Conservation (phyloP, 2,797 vertebrate genomes). For the Myotis findleyi region DNA sequence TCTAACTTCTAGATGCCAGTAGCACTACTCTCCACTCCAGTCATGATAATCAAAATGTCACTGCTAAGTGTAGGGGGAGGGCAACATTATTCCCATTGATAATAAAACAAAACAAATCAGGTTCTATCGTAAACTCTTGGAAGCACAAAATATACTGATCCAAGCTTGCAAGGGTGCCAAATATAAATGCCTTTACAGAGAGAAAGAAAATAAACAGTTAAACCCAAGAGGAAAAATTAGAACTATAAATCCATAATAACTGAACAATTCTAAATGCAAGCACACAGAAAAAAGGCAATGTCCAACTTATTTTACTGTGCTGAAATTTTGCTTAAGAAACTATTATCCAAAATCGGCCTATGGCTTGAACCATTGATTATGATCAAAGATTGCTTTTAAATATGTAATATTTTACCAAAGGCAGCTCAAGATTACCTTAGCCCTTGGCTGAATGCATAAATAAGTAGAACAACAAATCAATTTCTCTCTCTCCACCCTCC, state of each 20-base stretch:
- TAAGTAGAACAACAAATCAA: neutral
- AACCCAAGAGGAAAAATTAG: conserved; percentile 32
- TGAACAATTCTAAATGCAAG: conserved; percentile 39
- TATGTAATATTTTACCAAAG: conserved; percentile 29
- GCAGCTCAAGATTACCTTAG: neutral
- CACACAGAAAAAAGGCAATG: conserved; percentile 21
- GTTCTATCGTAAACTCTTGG: conserved; percentile 13
- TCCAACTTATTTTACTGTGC: conserved; percentile 46
- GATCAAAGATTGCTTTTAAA: conserved; percentile 19
- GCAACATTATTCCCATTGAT: neutral
- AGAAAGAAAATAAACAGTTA: conserved; percentile 36
- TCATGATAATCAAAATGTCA: conserved; percentile 37
- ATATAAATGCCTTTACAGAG: neutral
- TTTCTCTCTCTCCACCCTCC: neutral
- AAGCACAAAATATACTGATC: conserved; percentile 22
- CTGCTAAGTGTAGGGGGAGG: neutral
- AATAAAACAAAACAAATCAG: conserved; percentile 21
- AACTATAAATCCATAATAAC: conserved; percentile 25
- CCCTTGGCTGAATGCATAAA: neutral
- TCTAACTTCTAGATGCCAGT: neutral
- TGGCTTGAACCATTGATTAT: neutral
- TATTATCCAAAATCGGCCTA: conserved; percentile 16
- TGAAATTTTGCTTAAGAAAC: conserved; percentile 45
- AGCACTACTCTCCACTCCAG: neutral
- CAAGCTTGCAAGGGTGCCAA: neutral